Base-by-base conservation (phyloP, 2,888 invertebrate genomes). In the Anoplius nigerrimus region DNA sequence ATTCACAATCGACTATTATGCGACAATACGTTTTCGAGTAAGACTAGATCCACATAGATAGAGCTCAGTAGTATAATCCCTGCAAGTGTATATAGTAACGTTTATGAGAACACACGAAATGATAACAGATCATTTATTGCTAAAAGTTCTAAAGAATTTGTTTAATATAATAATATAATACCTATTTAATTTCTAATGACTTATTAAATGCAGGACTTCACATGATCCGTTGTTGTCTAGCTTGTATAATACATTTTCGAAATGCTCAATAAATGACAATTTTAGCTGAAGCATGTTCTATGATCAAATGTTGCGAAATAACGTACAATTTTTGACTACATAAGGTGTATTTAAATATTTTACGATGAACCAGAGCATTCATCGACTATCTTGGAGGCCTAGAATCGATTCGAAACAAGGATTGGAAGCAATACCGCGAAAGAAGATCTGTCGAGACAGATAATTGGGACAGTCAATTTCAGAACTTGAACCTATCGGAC, bases 351-450 rank as follows among this genome's bases (percentile, higher is more conserved):
- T 34, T 5, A 11, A 34, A 34, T 18, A 3, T n/a, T n/a, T n/a
- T n/a, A n/a, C n/a, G n/a, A 34, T 34, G 34, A 21, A 2, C 11
- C n/a, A 22, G 27, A 2, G 24, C 11, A 34, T 98, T 98, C 86
- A 93, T 93, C 48, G 93, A 95, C 79, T 92, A 96, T 69, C 92
- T 98, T 75, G 98, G 97, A 0, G 93, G 93, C 76, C 88, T 96
- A 71, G 92, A 93, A 56, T 93, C 93, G 80, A 90, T 95, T 11
- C 89, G 89, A 67, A 90, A 90, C 63, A 90, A 89, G 67, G 90
- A 83, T 57, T 85, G 85, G 84, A 15, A 48, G 6, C 48, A 18
- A 13, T 16, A 55, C 0, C 5, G 6, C 3, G 64, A 53, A n/a
- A 53, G 63, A 0, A 46, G 8, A 5, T 4, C 13, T 0, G 15